These are phyloP conservation scores for Dinocampus coccinellae DNA, from an alignment of 2,888 invertebrate species.

Conservation along the genomic window DNA sequence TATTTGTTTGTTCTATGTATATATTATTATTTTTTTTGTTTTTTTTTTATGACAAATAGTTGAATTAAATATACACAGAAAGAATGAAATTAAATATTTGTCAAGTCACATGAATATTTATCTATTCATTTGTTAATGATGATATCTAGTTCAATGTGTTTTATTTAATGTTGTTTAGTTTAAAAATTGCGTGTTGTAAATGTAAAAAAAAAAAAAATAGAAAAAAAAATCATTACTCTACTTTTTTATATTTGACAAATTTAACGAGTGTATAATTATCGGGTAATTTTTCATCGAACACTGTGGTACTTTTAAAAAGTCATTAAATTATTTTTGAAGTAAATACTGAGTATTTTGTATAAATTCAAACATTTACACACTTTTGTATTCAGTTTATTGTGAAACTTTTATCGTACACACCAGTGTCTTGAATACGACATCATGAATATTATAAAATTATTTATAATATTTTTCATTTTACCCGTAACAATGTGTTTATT, in stretches of 20 bases:
- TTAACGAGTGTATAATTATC: not conserved
- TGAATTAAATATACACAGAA: not conserved
- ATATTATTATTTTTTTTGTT: too few relatives aligned
- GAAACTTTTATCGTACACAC: not conserved
- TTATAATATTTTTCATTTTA: not conserved
- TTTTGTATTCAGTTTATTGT: not conserved
- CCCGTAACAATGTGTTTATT: not conserved
- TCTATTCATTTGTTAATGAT: not conserved
- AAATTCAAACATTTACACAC: not conserved
- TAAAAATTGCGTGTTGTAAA: not conserved
- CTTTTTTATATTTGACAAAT: not conserved
- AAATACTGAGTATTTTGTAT: not conserved
- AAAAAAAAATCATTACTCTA: not conserved
- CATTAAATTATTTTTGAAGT: not conserved
- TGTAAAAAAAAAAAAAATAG: too few relatives aligned
- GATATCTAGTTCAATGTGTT: not conserved
- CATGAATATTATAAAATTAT: not conserved
- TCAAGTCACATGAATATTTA: not conserved
- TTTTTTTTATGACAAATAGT: too few relatives aligned
- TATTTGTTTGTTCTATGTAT: too few relatives aligned
- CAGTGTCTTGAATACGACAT: not conserved
- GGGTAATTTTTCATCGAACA: not conserved
- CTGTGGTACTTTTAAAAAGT: not conserved
- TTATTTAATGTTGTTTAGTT: not conserved
- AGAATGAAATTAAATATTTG: not conserved